A percentile compares a stretch with the other conserved stretches of the same genome.
phyloP scores from a whole-genome alignment of 2,888 invertebrate genomes.

The Eupithecia exiguata region DNA sequence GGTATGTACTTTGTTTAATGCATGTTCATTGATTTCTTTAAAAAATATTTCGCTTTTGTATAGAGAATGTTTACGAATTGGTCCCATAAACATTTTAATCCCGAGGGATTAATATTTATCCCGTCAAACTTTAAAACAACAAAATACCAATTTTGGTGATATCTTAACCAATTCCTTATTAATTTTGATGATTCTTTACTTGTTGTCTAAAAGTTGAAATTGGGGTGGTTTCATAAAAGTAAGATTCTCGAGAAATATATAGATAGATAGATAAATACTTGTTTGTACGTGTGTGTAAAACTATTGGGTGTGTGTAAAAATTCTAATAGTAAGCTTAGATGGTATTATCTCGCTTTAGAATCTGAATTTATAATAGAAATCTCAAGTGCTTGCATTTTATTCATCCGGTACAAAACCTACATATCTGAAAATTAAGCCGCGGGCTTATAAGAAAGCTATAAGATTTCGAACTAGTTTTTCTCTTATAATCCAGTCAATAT shows the following conservation, averaged over 20 bases:
- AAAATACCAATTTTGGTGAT: no score
- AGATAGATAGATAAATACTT: not conserved
- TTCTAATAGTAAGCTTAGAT: not conserved
- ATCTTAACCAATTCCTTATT: no score
- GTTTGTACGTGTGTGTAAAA: not conserved
- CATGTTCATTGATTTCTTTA: not conserved
- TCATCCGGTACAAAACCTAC: not conserved
- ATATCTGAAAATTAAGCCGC: not conserved
- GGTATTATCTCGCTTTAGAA: not conserved
- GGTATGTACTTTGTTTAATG: not conserved
- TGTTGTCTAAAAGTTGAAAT: no score
- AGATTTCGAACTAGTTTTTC: not conserved
- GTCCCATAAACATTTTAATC: no score
- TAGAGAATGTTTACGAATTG: no score
- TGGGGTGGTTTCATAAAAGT: no score
- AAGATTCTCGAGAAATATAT: no score
- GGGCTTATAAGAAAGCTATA: slow-evolving; percentile 2
- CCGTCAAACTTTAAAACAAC: no score
- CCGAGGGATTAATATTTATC: no score
- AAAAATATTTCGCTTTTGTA: no score
- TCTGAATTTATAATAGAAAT: not conserved
- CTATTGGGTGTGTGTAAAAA: not conserved
- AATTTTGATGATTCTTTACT: no score
- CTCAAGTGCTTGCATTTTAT: not conserved
- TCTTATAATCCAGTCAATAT: not conserved